Base-by-base conservation (phyloP, 2,797 vertebrate genomes). In the Dipus sagitta region DNA sequence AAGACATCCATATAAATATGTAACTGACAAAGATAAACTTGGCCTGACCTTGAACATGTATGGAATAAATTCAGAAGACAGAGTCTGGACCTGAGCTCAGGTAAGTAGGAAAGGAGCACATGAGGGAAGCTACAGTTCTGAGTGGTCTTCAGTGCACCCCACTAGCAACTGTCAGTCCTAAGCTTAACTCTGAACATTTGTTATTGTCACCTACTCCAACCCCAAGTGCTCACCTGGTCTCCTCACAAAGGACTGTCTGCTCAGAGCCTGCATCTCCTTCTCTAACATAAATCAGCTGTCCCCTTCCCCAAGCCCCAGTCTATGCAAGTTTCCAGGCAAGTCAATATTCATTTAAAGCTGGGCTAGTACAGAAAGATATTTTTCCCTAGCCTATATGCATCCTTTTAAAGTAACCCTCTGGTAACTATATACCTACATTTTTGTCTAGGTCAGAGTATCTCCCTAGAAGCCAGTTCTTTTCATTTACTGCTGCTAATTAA, bases 101-200 rank as follows among this genome's bases (percentile, higher is more conserved):
- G 64, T 34, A 3, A 0, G 7, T 13, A 17, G 34, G 32, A 47
- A 70, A 65, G 34, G 28, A 52, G 17, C 9, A 32, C 15, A 10
- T 30, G 42, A 71, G 82, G 14, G 38, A 71, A 78, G 11, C 3
- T 13, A 1, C 2, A 8, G 28, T 47, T 82, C 34, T 64, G 12
- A 17, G 4, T 34, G 1, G 21, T 54, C 13, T 23, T 6, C 1
- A 2, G 5, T 21, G 10, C 18, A 76, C 30, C 26, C 13, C 1
- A 2, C 18, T 26, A 32, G 47, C 2, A 32, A 15, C 12, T 64
- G 3, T 13, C 52, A 6, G 11, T 15, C 64, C 11, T 60, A 32
- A 80, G 14, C 47, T 85, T 68, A 34, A 7, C 32, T 32, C 9
- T 21, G 1, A 2, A 32, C 38, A n/a, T 24, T 87, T 32, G 38